phyloP scores from a whole-genome alignment of 2,797 vertebrate species.

The Pipistrellus pygmaeus region DNA sequence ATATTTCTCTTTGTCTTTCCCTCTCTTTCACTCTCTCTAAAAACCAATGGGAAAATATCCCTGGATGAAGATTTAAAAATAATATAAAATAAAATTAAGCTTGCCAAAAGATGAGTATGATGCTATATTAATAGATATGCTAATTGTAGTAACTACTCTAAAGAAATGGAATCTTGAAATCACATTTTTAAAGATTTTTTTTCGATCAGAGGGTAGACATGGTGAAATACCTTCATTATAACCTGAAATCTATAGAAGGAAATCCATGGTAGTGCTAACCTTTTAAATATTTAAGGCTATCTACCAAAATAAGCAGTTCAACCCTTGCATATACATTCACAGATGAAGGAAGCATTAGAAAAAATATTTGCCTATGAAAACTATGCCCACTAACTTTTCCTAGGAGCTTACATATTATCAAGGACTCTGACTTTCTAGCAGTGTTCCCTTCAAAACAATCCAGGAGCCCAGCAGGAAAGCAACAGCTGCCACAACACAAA shows the following conservation, averaged over 20 bases:
- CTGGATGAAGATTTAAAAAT: not conserved
- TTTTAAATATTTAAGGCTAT: slow-evolving; percentile 29
- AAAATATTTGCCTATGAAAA: slow-evolving; percentile 44
- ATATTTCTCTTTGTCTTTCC: not conserved
- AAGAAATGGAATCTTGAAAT: slow-evolving; percentile 34
- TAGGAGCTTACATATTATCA: slow-evolving; percentile 8
- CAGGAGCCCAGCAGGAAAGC: slow-evolving; percentile 26
- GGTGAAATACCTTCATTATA: slow-evolving; percentile 45
- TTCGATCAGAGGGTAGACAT: slow-evolving; percentile 35
- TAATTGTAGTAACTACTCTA: not conserved
- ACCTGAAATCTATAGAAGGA: slow-evolving; percentile 14
- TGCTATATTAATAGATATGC: not conserved
- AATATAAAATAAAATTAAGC: not conserved
- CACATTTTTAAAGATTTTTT: slow-evolving; percentile 26
- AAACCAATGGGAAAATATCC: not conserved
- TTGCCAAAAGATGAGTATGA: slow-evolving; percentile 11
- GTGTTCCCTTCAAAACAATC: slow-evolving; percentile 45
- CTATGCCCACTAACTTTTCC: slow-evolving; percentile 1
- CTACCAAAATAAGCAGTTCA: slow-evolving; percentile 60
- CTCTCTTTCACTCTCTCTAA: not conserved
- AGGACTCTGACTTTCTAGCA: slow-evolving; percentile 37
- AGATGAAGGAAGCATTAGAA: slow-evolving; percentile 49
- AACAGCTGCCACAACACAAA: slow-evolving; percentile 48
- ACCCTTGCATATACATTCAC: not conserved
- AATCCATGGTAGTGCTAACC: slow-evolving; percentile 38